A percentile compares a stretch with the other conserved stretches of the same genome.
Evolutionary conservation across 2,797 vertebrate species (phyloP).

Genomic region (Sebastes diaconus): DNA sequence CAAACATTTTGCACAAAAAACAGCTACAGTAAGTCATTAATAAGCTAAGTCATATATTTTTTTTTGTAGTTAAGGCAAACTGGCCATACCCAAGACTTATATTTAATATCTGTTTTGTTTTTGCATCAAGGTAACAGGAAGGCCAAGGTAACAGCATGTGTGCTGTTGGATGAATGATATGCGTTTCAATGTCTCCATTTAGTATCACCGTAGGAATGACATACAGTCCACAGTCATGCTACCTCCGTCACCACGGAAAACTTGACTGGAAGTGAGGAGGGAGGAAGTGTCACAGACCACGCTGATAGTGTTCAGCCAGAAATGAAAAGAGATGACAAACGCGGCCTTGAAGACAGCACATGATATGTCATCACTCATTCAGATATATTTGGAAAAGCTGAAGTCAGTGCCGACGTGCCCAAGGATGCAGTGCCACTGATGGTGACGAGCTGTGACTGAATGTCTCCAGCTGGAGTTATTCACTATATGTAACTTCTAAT

Average conservation of each 20-base stretch:
- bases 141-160: neutral
- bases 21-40: no score
- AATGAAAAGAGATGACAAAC: slow-evolving; percentile 13
- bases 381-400: neutral
- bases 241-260: neutral
- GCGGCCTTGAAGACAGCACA: neutral
- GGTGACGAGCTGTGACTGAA: slow-evolving; percentile 19
- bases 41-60: no score
- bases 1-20: neutral
- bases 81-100: neutral
- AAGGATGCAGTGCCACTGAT: neutral
- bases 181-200: no score
- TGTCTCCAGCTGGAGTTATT: slow-evolving; percentile 43
- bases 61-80: neutral
- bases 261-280: neutral
- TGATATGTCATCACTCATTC: neutral
- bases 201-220: neutral
- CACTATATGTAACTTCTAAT: slow-evolving; percentile 5
- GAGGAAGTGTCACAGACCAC: neutral
- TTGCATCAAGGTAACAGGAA: neutral
- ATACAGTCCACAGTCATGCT: neutral
- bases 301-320: neutral
- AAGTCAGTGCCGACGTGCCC: neutral
- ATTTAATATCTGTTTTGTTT: neutral
- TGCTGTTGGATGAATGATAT: neutral